These are phyloP conservation scores for Apostichopus californicus DNA, from an alignment of 35 echinoderm and acorn worm species.

Conservation along the genomic window DNA sequence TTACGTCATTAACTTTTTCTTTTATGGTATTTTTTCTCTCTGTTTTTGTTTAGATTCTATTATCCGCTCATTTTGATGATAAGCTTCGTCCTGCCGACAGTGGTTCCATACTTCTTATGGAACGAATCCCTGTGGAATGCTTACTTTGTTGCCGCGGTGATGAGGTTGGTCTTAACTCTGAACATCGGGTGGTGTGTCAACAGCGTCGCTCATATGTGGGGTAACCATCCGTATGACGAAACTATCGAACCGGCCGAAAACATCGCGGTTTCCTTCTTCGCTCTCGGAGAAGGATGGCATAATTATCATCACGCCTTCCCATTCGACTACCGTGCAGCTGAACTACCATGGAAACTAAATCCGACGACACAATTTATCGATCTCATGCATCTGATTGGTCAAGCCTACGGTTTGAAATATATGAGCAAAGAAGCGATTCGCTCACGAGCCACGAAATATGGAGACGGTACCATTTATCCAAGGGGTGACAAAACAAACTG, in stretches of 20 bases:
- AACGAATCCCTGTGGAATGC: slow-evolving; percentile 72
- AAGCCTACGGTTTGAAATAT: slow-evolving; percentile 63
- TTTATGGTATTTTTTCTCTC: no score
- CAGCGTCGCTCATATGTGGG: slow-evolving; percentile 86
- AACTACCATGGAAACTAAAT: slow-evolving; percentile 73
- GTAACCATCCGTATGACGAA: slow-evolving; percentile 73
- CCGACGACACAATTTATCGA: slow-evolving; percentile 84
- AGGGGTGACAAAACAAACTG: not conserved
- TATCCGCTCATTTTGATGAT: slow-evolving; percentile 38
- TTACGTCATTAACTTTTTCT: no score
- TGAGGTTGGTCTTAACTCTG: slow-evolving; percentile 56
- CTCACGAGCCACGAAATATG: slow-evolving; percentile 57
- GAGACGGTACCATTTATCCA: slow-evolving; percentile 12
- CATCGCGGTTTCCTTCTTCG: slow-evolving; percentile 53
- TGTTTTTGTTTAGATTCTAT: slow-evolving; percentile 53
- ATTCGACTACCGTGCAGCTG: slow-evolving; percentile 70
- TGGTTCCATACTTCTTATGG: slow-evolving; percentile 61
- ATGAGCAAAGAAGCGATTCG: slow-evolving; percentile 53
- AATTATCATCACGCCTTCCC: slow-evolving; percentile 94
- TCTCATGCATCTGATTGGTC: slow-evolving; percentile 60
- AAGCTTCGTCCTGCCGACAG: slow-evolving; percentile 62
- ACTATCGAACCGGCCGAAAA: slow-evolving; percentile 75
- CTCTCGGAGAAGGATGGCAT: slow-evolving; percentile 85
- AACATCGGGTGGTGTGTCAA: slow-evolving; percentile 79
- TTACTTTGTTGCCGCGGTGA: slow-evolving; percentile 44